Conservation (phyloP, 2,113 vertebrate genomes). For the Furnarius figulus region DNA sequence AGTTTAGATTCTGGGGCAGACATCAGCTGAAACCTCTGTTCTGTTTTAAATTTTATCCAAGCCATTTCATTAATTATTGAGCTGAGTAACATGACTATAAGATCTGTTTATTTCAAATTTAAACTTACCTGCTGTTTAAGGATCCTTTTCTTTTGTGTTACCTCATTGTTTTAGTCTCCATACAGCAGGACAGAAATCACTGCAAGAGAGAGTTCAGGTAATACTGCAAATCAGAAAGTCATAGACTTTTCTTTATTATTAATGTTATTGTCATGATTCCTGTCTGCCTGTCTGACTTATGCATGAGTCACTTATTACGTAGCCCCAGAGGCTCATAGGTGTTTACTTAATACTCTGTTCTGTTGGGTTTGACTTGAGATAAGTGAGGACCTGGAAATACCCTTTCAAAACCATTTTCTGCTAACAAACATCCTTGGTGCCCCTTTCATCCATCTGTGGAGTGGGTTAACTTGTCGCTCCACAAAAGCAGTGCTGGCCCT, state of each 20-base stretch:
- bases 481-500: neutral
- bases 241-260: neutral
- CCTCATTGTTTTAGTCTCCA: neutral
- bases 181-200: neutral
- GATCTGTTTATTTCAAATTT: slow-evolving; percentile 23
- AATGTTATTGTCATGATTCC: neutral
- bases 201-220: neutral
- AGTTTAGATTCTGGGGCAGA: slow-evolving; percentile 9
- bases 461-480: neutral
- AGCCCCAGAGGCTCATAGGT: neutral
- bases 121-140: neutral
- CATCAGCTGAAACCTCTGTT: slow-evolving; percentile 20
- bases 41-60: slow-evolving; percentile 51
- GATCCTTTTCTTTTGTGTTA: neutral
- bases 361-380: neutral
- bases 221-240: neutral
- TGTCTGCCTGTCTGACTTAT: neutral
- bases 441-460: neutral
- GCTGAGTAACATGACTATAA: neutral
- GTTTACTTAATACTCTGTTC: neutral
- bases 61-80: slow-evolving; percentile 51
- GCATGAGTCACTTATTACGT: neutral
- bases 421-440: neutral
- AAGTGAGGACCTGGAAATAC: neutral
- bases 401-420: neutral